These are phyloP conservation scores for Craniophora ligustri DNA, from an alignment of 2,888 invertebrate genomes.

Conservation along the genomic window DNA sequence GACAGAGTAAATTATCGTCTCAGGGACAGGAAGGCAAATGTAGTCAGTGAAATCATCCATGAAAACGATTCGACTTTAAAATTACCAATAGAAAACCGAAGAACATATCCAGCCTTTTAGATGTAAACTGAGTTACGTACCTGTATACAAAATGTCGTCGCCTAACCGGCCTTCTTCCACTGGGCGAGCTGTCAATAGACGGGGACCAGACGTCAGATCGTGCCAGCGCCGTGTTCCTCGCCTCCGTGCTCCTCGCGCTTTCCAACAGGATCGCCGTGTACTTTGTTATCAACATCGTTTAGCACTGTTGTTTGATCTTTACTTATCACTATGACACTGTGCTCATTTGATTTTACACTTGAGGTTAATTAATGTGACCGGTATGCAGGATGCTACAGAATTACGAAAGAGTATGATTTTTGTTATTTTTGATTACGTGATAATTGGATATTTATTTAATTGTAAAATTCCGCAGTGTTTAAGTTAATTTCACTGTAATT, in stretches of 20 bases:
- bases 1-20: too few relatives aligned
- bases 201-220: conserved; percentile 72
- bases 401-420: background rate
- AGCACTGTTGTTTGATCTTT: conserved; percentile 38
- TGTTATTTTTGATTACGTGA: background rate
- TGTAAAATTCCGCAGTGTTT: conserved; percentile 20
- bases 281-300: conserved; percentile 91
- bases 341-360: conserved; percentile 21
- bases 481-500: conserved; percentile 37
- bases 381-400: conserved; percentile 14
- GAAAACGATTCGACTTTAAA: too few relatives aligned
- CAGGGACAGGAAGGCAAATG: too few relatives aligned
- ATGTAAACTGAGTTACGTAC: conserved; percentile 53
- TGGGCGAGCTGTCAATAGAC: conserved; percentile 72
- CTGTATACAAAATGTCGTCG: conserved; percentile 78
- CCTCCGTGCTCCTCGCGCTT: conserved; percentile 87
- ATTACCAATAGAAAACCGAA: too few relatives aligned
- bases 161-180: conserved; percentile 66
- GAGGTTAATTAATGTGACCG: conserved; percentile 7
- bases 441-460: background rate
- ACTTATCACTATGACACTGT: conserved; percentile 43
- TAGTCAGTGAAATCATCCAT: too few relatives aligned
- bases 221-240: conserved; percentile 70
- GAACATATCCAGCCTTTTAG: too few relatives aligned
- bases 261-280: conserved; percentile 92